These are phyloP conservation scores for Anhinga anhinga DNA, from an alignment of 2,113 vertebrate species.

Conservation along the genomic window DNA sequence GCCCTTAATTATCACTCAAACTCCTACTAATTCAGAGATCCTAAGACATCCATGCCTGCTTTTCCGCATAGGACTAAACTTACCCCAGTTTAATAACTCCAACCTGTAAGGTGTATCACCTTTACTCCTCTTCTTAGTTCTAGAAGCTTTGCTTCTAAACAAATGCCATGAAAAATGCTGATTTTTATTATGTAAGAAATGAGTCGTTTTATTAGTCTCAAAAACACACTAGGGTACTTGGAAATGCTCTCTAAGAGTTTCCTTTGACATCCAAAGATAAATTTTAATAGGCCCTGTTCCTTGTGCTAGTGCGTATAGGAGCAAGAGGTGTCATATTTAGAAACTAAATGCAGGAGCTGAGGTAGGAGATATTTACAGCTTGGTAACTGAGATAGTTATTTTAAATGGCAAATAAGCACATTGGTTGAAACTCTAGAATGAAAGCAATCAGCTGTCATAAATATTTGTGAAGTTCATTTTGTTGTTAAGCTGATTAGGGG, in stretches of 20 bases:
- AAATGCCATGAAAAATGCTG: background rate
- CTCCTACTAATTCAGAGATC: background rate
- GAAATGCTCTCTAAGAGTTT: slow-evolving; percentile 19
- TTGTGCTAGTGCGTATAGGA: background rate
- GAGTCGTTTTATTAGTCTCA: background rate
- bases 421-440: slow-evolving; percentile 57
- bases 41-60: background rate
- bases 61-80: background rate
- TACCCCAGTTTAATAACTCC: background rate
- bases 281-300: slow-evolving; percentile 41
- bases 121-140: background rate
- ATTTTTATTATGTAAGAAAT: background rate
- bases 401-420: slow-evolving; percentile 66
- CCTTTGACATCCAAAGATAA: slow-evolving; percentile 23
- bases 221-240: background rate
- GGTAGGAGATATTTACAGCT: slow-evolving; percentile 57
- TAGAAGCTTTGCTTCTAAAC: background rate
- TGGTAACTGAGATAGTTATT: slow-evolving; percentile 59
- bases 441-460: slow-evolving; percentile 46
- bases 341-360: slow-evolving; percentile 59
- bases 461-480: background rate
- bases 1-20: background rate
- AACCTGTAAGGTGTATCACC: background rate
- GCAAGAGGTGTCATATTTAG: slow-evolving; percentile 62
- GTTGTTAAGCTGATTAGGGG: background rate